Evolutionary conservation across 2,113 vertebrate genomes (phyloP), one percentile per base, ranked within the genome.

Genomic region (Lepisosteus osseus): DNA sequence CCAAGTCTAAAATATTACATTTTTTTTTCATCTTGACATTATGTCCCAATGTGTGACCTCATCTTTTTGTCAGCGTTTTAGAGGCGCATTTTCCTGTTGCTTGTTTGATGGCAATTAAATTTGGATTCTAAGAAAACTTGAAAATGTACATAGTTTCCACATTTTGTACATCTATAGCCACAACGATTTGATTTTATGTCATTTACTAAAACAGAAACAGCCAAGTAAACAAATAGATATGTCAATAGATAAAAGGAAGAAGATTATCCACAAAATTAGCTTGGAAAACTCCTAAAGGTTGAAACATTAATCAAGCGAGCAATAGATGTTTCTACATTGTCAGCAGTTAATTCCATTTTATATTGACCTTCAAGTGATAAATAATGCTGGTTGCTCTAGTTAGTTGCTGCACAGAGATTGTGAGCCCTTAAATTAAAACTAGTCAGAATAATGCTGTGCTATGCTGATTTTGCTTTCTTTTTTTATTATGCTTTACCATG

Each of bases 311-410:
- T 87, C 79, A 80, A 57, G 56, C 82, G 81, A 75, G 77, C 82
- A 76, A 77, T 68, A 64, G 54, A 55, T 75, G 54, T 55, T 72
- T 70, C 54, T 51, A 41, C 77, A 71, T 42, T 72, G 72, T 86
- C 85, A 86, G 85, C 78, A 78, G 73, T 79, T 81, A 84, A 77
- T 77, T 76, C 61, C 63, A 29, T 76, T 72, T 54, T 45, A 68
- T 78, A 86, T 83, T 74, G 86, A 88, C 76, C 63, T 11, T 9
- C 15, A 47, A 76, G 64, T 79, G 76, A 83, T 88, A 79, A 88
- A 90, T 80, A 77, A 79, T 64, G 65, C 67, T 44, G 0, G 6
- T 0, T 66, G 54, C 72, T 61, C 7, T 59, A 17, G 67, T 56
- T 70, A 68, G 69, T 72, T 57, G 57, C 40, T 57, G 9, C 14